A percentile compares a stretch with the other conserved stretches of the same genome.
Evolutionary conservation across 1,140 invertebrate genomes (phyloP).

Genomic region (Goniozus legneri): DNA sequence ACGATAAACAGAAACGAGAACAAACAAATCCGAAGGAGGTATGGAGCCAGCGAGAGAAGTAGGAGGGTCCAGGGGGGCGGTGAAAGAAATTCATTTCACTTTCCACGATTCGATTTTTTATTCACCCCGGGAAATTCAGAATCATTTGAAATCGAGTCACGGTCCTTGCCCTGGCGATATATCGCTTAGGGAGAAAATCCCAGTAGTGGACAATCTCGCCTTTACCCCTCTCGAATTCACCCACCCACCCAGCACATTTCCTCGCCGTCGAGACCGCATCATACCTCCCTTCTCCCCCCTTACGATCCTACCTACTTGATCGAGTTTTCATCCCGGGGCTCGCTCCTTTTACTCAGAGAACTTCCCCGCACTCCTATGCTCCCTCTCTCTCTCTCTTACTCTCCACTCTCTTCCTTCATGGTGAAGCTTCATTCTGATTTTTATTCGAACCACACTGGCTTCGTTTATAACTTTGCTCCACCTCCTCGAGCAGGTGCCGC

Average conservation of each 20-base stretch:
- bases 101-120: constrained; percentile 24
- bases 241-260: not conserved
- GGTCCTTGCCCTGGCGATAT: constrained; percentile 11
- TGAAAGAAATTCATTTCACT: constrained; percentile 33
- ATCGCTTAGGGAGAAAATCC: constrained; percentile 25
- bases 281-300: not conserved
- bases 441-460: constrained; percentile 31
- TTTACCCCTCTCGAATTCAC: constrained; percentile 3
- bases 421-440: constrained; percentile 28
- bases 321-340: constrained; percentile 32
- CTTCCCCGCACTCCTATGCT: constrained; percentile 7
- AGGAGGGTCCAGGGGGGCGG: constrained; percentile 1
- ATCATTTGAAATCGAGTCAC: constrained; percentile 37
- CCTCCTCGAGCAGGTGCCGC: constrained; percentile 10
- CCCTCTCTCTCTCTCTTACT: constrained; percentile 9
- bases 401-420: constrained; percentile 6
- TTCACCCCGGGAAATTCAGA: constrained; percentile 27
- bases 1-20: not conserved
- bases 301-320: constrained; percentile 24
- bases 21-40: not conserved
- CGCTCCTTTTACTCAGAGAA: constrained; percentile 2
- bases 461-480: constrained; percentile 35
- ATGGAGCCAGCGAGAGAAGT: constrained; percentile 1
- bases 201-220: constrained; percentile 21
- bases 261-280: too few relatives aligned